Evolutionary conservation across 2,113 vertebrate genomes (phyloP).

Genomic region (Synchiropus splendidus): DNA sequence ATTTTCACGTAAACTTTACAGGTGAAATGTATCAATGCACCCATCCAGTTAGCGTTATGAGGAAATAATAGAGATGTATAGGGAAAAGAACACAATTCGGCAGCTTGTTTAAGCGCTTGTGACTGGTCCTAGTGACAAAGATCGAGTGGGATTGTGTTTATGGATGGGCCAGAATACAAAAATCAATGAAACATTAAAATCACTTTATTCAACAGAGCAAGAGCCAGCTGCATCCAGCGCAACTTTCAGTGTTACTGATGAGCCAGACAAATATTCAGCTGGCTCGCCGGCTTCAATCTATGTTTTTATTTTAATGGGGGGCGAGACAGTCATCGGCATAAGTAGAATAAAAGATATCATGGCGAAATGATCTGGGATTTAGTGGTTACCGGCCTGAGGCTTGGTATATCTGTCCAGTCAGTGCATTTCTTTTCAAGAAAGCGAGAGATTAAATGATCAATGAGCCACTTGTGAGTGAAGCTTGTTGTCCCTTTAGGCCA

Average conservation of each 20-base stretch:
- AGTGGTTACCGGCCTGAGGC: constrained; percentile 30
- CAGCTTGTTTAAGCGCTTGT: constrained; percentile 2
- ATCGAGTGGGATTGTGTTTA: constrained; percentile 44
- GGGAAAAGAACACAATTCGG: too few relatives aligned
- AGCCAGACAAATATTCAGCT: constrained; percentile 31
- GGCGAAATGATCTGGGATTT: constrained; percentile 13
- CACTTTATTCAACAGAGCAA: constrained; percentile 57
- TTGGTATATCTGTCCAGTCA: constrained; percentile 34
- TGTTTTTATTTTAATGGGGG: constrained; percentile 1
- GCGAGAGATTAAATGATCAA: constrained; percentile 50
- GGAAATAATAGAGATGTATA: too few relatives aligned
- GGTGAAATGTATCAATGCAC: too few relatives aligned
- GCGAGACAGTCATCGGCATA: constrained; percentile 18
- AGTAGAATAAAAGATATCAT: constrained; percentile 18
- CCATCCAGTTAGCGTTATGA: too few relatives aligned
- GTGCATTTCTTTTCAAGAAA: constrained; percentile 26
- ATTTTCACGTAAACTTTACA: too few relatives aligned
- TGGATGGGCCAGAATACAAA: constrained; percentile 49
- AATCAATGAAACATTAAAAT: constrained; percentile 68
- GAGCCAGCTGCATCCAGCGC: constrained; percentile 45
- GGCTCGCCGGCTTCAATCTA: constrained; percentile 11
- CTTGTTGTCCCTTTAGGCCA: constrained; percentile 30
- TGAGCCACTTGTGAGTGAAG: constrained; percentile 31
- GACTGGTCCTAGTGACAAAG: constrained; percentile 46
- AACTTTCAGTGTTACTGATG: constrained; percentile 28